Conservation (phyloP, 2,797 vertebrate species). For the Dendrocincla fuliginosa region DNA sequence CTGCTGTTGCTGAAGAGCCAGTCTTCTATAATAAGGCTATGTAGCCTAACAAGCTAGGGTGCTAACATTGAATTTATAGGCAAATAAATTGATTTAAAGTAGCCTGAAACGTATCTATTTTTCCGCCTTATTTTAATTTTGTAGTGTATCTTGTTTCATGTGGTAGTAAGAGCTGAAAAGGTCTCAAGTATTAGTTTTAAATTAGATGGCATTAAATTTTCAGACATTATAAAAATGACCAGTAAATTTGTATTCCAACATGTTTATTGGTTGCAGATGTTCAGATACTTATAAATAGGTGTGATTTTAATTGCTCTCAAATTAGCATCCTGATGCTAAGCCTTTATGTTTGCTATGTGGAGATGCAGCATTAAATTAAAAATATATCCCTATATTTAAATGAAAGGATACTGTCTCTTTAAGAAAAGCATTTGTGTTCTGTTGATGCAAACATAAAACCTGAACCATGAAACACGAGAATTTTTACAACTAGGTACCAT, state of each 20-base stretch:
- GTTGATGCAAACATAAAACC: conserved; percentile 39
- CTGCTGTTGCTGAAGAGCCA: neutral
- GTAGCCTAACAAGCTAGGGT: neutral
- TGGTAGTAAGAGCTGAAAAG: neutral
- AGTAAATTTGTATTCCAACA: neutral
- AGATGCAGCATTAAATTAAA: neutral
- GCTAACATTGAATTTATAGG: neutral
- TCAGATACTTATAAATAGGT: neutral
- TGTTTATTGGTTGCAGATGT: conserved; percentile 11
- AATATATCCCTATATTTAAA: neutral
- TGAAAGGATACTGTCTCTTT: conserved; percentile 75
- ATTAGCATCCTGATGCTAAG: neutral
- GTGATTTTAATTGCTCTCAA: neutral
- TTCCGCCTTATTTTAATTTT: neutral
- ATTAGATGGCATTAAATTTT: neutral
- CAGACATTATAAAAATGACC: neutral
- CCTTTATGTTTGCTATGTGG: neutral
- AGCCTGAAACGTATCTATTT: neutral
- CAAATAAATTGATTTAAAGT: neutral
- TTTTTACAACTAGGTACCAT: neutral
- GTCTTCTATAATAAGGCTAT: neutral
- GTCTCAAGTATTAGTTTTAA: neutral
- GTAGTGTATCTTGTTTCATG: neutral
- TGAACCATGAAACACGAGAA: neutral
- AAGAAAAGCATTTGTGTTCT: conserved; percentile 54